phyloP scores from a whole-genome alignment of 2,113 vertebrate species.

The Rallus limicola region DNA sequence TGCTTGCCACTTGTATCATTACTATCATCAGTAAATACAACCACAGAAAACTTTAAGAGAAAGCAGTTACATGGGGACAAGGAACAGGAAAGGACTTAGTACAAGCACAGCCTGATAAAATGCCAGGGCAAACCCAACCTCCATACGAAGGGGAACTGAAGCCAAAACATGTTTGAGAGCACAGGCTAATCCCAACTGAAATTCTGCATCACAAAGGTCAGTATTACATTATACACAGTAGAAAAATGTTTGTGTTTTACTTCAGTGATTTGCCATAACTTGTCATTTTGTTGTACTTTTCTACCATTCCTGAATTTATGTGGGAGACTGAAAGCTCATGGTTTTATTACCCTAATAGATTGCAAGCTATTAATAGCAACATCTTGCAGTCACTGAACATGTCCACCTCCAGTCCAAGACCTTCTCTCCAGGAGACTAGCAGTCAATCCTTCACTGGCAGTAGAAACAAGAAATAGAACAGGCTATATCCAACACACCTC shows the following conservation, averaged over 20 bases:
- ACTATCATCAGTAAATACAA: not conserved
- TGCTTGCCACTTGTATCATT: not conserved
- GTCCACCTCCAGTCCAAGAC: not conserved
- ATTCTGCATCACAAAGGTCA: not conserved
- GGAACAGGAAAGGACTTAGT: not conserved
- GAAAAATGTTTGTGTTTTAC: not conserved
- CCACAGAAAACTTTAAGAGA: not conserved
- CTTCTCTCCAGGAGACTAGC: not conserved
- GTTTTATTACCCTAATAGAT: not conserved
- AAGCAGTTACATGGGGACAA: not conserved
- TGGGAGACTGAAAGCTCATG: not conserved
- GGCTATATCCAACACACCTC: not conserved
- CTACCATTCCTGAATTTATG: not conserved
- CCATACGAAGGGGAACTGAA: not conserved
- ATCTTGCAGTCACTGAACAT: not conserved
- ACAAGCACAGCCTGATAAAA: not conserved
- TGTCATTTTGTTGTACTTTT: not conserved
- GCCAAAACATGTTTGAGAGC: not conserved
- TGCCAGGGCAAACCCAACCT: not conserved
- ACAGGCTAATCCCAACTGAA: not conserved
- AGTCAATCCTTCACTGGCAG: not conserved
- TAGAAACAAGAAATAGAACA: not conserved
- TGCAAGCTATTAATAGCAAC: slow-evolving; percentile 2
- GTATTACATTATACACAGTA: not conserved
- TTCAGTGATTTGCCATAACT: not conserved